Evolutionary conservation across 1,140 invertebrate species (phyloP).

Genomic region (Lasaia peninsularis): DNA sequence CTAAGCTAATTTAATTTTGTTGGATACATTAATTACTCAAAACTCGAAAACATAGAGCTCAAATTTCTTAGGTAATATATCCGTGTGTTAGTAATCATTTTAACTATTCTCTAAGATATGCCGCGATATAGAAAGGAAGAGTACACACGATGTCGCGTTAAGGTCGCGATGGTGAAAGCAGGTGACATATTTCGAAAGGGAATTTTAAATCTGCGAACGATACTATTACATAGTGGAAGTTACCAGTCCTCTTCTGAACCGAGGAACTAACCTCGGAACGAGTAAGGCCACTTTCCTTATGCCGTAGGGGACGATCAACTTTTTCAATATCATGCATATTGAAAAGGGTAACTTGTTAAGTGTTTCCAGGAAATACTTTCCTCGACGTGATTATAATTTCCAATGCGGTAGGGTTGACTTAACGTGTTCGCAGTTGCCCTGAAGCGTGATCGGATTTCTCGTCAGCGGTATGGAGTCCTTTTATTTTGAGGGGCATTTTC

Average conservation of each 20-base stretch:
- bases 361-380: conserved; percentile 28
- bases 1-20: no score
- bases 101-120: conserved; percentile 16
- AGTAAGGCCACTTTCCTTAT: conserved; percentile 55
- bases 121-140: conserved; percentile 68
- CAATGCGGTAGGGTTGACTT: conserved; percentile 15
- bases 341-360: conserved; percentile 31
- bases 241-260: conserved; percentile 41
- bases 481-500: conserved; percentile 57
- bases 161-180: conserved; percentile 64
- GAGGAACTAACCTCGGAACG: conserved; percentile 38
- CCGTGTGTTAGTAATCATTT: neutral
- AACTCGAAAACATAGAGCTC: no score
- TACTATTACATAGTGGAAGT: conserved; percentile 28
- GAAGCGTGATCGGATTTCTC: conserved; percentile 56
- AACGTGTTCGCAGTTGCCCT: conserved; percentile 22
- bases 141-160: conserved; percentile 51
- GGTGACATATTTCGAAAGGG: conserved; percentile 60
- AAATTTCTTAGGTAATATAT: no score
- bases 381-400: conserved; percentile 31
- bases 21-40: no score
- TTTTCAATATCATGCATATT: conserved; percentile 36
- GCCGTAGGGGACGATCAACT: conserved; percentile 34
- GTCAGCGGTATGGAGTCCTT: conserved; percentile 55
- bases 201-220: conserved; percentile 49